phyloP scores from a whole-genome alignment of 2,113 vertebrate genomes.

The Ranitomeya imitator region DNA sequence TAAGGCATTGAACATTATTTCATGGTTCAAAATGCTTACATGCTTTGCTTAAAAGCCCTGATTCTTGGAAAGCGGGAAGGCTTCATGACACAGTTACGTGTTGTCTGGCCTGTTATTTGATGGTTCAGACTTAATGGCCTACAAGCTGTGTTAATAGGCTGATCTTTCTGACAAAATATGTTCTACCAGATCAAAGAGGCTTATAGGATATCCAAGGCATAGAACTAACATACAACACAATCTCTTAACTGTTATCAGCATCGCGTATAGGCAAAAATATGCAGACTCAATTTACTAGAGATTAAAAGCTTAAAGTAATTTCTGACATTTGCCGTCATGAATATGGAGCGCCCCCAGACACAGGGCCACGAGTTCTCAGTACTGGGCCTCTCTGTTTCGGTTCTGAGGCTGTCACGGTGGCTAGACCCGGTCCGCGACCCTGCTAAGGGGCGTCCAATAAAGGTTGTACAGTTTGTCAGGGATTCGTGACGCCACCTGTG shows the following conservation, averaged over 20 bases:
- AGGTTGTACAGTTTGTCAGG: too few species aligned
- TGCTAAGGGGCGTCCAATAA: too few species aligned
- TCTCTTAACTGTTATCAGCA: neutral
- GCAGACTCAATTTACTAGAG: neutral
- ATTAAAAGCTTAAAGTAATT: neutral
- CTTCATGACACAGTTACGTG: neutral
- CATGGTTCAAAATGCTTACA: neutral
- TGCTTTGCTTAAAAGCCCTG: neutral
- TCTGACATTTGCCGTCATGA: too few species aligned
- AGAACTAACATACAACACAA: neutral
- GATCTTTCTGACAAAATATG: neutral
- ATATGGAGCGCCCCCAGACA: too few species aligned
- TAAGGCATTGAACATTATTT: neutral
- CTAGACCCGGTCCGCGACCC: too few species aligned
- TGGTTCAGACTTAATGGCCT: neutral
- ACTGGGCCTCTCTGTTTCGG: too few species aligned
- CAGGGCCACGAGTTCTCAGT: too few species aligned
- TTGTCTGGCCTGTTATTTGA: neutral
- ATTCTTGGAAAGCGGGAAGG: neutral
- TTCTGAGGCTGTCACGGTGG: too few species aligned
- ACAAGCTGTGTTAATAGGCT: slow-evolving; percentile 14
- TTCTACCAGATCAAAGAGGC: neutral
- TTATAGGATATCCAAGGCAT: neutral
- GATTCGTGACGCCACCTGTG: too few species aligned
- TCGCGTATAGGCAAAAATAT: neutral